Base-by-base conservation (phyloP, 1,140 invertebrate species). In the Matsumurasca onukii region DNA sequence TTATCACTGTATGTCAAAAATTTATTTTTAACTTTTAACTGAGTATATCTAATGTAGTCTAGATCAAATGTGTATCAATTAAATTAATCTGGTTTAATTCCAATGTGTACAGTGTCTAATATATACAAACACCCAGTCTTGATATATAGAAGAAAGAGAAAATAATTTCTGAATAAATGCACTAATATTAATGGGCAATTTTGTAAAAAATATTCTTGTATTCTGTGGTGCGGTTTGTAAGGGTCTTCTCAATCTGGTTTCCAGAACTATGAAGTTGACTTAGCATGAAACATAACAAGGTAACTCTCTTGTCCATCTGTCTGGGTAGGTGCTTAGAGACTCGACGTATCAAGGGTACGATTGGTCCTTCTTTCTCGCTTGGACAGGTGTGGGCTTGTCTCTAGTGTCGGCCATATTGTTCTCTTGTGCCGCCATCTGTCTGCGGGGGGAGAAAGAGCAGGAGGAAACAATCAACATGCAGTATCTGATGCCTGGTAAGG, bases 381-480 rank as follows among this genome's bases (percentile, higher is more conserved):
- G 94, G 94, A 92, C 94, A 82, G 94, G 93, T 79, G 92, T 96
- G 76, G 92, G 89, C 75, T 90, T 93, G 82, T 88, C 90, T 76
- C 85, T 97, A 74, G 81, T 95, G 76, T 90, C 93, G 73, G 91
- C 94, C 81, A 91, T 96, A 78, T 86, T 97, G 78, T 93, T 97
- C 82, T 93, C 93, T 73, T 92, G 92, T 74, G 91, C 93, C 73
- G 94, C 94, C 75, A 91, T 95, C 81, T 97, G 94, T 82, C 88
- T 97, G 79, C 86, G 93, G 79, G 91, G 91, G 79, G 94, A 97
- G 82, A 87, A 91, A 79, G 93, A 95, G 82, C 86, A 90, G 79
- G 94, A 97, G 81, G 92, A 95, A 82, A 91, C 93, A 78, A 91
- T 95, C 85, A 96, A 96, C 86, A 93, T 97, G 91, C 94, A 97